Conservation (phyloP, 2,113 vertebrate genomes). For the Lonchura striata region DNA sequence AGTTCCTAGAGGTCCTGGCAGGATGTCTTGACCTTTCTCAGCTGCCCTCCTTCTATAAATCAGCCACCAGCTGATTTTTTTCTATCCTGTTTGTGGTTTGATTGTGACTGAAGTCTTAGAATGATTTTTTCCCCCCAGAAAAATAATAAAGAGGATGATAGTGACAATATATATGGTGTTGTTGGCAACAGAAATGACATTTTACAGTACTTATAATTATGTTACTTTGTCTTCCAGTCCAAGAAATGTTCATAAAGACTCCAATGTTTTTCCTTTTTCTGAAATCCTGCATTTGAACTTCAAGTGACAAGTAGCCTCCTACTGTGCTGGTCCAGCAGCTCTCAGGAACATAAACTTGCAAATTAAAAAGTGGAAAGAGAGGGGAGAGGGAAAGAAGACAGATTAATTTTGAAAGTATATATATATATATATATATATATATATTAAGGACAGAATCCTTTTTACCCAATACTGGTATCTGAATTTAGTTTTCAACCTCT, state of each 20-base stretch:
- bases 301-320: neutral
- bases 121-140: neutral
- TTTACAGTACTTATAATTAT: neutral
- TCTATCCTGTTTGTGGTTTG: neutral
- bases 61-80: neutral
- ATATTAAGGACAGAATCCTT: neutral
- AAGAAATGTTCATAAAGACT: neutral
- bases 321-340: neutral
- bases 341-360: neutral
- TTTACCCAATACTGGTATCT: neutral
- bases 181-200: neutral
- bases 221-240: neutral
- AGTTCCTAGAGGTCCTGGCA: neutral
- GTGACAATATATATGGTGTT: neutral
- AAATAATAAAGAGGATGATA: neutral
- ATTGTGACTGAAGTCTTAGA: neutral
- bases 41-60: neutral
- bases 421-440: neutral
- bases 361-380: neutral
- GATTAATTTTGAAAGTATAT: neutral
- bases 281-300: neutral
- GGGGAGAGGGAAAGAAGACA: neutral
- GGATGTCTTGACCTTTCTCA: neutral
- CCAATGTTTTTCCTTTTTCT: neutral
- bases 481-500: neutral